Evolutionary conservation across 2,888 invertebrate species (phyloP).

Genomic region (Fragum sueziense): DNA sequence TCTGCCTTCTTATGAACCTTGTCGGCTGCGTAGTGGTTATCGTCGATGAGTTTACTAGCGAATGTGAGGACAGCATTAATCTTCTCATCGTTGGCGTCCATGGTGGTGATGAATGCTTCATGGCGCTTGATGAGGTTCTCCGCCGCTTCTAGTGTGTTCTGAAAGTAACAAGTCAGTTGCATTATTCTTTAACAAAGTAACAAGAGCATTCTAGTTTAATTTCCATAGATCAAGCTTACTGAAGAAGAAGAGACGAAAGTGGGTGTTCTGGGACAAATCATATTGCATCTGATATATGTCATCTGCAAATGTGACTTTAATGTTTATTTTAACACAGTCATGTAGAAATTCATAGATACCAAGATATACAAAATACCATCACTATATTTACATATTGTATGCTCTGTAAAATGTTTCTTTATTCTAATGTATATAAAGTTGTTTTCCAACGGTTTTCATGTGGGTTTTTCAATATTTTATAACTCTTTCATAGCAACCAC

Average conservation of each 20-base stretch:
- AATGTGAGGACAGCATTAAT: constrained; percentile 98
- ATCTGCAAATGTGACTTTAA: background rate
- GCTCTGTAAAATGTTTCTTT: too few species aligned
- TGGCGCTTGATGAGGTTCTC: constrained; percentile 98
- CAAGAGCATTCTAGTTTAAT: too few species aligned
- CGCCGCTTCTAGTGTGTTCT: constrained; percentile 95
- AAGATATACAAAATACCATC: background rate
- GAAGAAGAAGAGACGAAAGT: background rate
- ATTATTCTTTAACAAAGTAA: background rate
- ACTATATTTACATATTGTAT: too few species aligned
- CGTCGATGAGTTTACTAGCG: constrained; percentile 91
- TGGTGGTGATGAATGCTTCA: constrained; percentile 99
- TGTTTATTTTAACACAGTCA: background rate
- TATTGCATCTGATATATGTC: background rate
- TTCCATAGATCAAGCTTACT: too few species aligned
- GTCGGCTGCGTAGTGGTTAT: constrained; percentile 97
- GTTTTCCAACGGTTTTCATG: too few species aligned
- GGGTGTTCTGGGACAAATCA: background rate
- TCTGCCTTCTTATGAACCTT: constrained; percentile 98
- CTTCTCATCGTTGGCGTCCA: constrained; percentile 99
- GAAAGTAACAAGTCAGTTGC: constrained; percentile 28
- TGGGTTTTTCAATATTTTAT: too few species aligned
- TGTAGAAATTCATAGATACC: background rate
- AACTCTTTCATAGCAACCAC: too few species aligned
- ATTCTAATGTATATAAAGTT: too few species aligned